phyloP scores from a whole-genome alignment of 1,140 invertebrate species.

The Bradysia coprophila region DNA sequence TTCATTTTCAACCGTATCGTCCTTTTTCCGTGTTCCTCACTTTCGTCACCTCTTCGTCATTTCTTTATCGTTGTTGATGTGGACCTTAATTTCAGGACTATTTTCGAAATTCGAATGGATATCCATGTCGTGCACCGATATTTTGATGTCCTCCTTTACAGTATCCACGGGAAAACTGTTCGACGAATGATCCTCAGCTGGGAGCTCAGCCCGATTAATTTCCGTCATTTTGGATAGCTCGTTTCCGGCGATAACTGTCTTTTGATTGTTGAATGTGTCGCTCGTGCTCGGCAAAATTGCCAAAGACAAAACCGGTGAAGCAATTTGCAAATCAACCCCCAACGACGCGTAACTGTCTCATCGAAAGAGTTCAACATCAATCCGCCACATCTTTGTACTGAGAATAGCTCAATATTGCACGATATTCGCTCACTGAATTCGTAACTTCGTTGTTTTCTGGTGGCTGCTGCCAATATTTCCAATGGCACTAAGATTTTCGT shows the following conservation, averaged over 20 bases:
- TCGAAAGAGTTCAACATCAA: constrained; percentile 60
- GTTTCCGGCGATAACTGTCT: neutral
- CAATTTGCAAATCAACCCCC: constrained; percentile 75
- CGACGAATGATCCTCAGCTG: too few relatives aligned
- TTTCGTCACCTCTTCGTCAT: constrained; percentile 24
- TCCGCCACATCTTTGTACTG: constrained; percentile 68
- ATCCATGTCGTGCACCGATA: constrained; percentile 14
- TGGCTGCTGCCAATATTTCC: constrained; percentile 53
- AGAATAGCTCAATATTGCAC: constrained; percentile 74
- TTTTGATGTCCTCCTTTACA: constrained; percentile 15
- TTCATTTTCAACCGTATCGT: constrained; percentile 11
- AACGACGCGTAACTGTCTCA: constrained; percentile 59
- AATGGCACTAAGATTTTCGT: constrained; percentile 68
- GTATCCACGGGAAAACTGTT: neutral
- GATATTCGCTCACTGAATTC: constrained; percentile 26
- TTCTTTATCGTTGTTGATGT: constrained; percentile 11
- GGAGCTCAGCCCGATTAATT: neutral
- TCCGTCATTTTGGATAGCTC: neutral
- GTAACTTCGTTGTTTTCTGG: constrained; percentile 20
- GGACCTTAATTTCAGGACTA: constrained; percentile 16
- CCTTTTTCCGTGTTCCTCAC: constrained; percentile 9
- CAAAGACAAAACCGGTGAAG: constrained; percentile 64
- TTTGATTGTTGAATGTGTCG: neutral
- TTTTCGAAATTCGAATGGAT: constrained; percentile 5
- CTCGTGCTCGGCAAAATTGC: constrained; percentile 40